phyloP scores from a whole-genome alignment of 1,140 invertebrate species.

The Meloidogyne hapla region DNA sequence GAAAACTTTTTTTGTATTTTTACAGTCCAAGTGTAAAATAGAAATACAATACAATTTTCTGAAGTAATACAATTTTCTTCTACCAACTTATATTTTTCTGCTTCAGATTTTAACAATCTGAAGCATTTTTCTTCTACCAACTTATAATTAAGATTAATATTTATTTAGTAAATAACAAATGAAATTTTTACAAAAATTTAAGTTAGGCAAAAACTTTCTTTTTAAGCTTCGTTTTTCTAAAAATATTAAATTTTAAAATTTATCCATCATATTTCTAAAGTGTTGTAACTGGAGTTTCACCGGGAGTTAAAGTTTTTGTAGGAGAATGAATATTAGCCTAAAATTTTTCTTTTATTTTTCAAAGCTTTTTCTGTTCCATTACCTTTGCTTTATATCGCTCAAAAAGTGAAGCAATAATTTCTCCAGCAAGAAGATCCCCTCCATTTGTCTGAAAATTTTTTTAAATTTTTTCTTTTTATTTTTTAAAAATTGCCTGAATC shows the following conservation, averaged over 20 bases:
- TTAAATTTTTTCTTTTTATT: constrained; percentile 5
- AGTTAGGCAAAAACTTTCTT: background rate
- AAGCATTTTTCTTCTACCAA: no score
- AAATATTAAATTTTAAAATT: background rate
- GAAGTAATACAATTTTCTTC: no score
- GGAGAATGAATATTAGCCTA: constrained; percentile 5
- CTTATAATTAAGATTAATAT: no score
- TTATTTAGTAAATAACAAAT: no score
- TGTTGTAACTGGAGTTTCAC: background rate
- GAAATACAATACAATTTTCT: no score
- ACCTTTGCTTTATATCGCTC: constrained; percentile 36
- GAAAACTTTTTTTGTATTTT: no score
- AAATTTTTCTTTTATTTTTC: background rate
- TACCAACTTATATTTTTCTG: no score
- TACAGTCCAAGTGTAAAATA: no score
- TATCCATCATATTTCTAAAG: background rate
- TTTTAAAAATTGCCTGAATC: constrained; percentile 50
- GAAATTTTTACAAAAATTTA: no score
- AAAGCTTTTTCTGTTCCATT: constrained; percentile 13
- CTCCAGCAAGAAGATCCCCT: constrained; percentile 56
- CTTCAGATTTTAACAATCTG: no score
- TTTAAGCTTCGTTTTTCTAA: background rate
- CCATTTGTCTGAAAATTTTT: constrained; percentile 57
- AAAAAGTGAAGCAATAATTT: constrained; percentile 50
- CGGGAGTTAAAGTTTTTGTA: background rate